Conservation (phyloP, 2,797 vertebrate genomes). For the Cyclura pinguis region DNA sequence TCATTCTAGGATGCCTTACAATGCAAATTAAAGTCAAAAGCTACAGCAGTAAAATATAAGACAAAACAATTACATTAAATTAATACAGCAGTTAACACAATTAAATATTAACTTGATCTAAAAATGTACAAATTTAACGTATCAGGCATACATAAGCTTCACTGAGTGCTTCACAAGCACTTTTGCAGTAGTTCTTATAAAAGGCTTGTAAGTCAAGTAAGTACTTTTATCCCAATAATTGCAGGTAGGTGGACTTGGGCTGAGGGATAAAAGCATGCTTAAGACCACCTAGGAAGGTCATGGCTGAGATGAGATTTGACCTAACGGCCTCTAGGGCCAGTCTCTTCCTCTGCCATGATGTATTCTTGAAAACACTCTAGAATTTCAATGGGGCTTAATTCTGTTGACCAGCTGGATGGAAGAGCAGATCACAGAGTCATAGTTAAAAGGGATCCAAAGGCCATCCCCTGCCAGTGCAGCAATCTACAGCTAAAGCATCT, state of each 20-base stretch:
- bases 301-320: not conserved
- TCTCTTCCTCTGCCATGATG: not conserved
- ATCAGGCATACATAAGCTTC: not conserved
- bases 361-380: not conserved
- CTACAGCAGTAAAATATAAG: not conserved
- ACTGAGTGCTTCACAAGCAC: not conserved
- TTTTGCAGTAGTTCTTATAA: not conserved
- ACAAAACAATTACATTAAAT: not conserved
- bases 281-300: not conserved
- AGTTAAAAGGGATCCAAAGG: too few species aligned
- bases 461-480: too few species aligned
- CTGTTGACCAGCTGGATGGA: not conserved
- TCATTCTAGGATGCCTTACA: not conserved
- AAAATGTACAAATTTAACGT: not conserved
- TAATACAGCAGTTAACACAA: not conserved
- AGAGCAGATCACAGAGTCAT: too few species aligned
- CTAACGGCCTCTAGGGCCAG: not conserved
- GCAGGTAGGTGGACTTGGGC: not conserved
- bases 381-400: not conserved
- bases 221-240: not conserved
- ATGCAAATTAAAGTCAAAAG: conserved; percentile 16
- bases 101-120: not conserved
- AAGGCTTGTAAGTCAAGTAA: not conserved
- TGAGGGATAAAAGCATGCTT: not conserved
- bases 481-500: too few species aligned